phyloP scores from a whole-genome alignment of 2,888 invertebrate species.

The Campoplex capitator region DNA sequence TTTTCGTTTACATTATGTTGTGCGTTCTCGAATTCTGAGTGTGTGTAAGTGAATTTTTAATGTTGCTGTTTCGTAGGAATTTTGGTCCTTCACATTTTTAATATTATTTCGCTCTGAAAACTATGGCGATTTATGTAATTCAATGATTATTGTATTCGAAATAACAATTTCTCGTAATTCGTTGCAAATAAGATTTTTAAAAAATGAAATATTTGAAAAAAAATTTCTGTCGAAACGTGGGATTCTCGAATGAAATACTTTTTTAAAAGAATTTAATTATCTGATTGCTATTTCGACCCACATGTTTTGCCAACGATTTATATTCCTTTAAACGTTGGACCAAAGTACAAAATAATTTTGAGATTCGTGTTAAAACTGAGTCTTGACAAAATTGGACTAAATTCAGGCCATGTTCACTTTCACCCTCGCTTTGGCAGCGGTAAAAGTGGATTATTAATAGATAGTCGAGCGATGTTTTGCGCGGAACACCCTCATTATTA shows the following conservation, averaged over 20 bases:
- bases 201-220: neutral
- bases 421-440: conserved; percentile 44
- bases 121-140: too few relatives aligned
- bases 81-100: neutral
- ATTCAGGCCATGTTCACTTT: conserved; percentile 49
- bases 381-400: conserved; percentile 12
- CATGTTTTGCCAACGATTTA: neutral
- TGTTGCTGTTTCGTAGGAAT: conserved; percentile 41
- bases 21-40: neutral
- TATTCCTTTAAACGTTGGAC: neutral
- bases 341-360: conserved; percentile 19
- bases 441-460: conserved; percentile 67
- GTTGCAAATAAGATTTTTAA: neutral
- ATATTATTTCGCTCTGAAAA: neutral
- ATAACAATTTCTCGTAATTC: neutral
- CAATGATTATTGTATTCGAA: neutral
- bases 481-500: conserved; percentile 47
- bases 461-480: conserved; percentile 26
- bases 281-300: neutral
- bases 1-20: neutral
- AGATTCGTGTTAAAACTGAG: neutral
- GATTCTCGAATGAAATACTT: neutral
- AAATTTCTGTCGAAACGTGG: neutral
- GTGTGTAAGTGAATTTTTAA: neutral
- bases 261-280: neutral